phyloP scores from a whole-genome alignment of 1,140 invertebrate species.

The Calliphora vicina region DNA sequence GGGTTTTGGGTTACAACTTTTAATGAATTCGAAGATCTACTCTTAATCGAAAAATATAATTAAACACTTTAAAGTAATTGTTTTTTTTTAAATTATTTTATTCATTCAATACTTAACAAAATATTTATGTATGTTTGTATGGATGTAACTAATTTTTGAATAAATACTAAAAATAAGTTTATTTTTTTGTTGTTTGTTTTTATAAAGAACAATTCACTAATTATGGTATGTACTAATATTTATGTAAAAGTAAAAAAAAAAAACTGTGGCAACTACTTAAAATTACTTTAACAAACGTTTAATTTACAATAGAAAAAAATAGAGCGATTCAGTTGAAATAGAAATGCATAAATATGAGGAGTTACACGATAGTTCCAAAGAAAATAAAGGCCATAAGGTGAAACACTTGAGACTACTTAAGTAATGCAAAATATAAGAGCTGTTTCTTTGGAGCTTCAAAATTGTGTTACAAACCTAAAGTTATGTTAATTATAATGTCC shows the following conservation, averaged over 20 bases:
- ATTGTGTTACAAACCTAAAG: no score
- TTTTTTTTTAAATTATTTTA: not conserved
- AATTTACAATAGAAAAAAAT: not conserved
- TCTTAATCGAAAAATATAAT: no score
- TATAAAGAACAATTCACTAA: not conserved
- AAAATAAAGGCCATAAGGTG: not conserved
- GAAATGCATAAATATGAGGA: not conserved
- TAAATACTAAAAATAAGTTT: not conserved
- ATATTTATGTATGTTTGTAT: not conserved
- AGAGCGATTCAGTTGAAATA: not conserved
- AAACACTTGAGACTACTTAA: not conserved
- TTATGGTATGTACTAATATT: not conserved
- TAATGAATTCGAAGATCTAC: no score
- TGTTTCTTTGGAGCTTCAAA: no score
- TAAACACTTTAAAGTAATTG: not conserved
- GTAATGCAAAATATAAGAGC: no score
- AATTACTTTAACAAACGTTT: not conserved
- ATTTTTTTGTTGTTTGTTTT: no score
- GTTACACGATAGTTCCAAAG: not conserved
- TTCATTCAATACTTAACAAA: not conserved
- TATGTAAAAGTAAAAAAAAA: conserved; percentile 12
- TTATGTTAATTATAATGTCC: no score
- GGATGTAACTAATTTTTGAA: not conserved
- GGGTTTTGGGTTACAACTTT: no score
- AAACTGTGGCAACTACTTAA: conserved; percentile 10